Evolutionary conservation across 2,113 vertebrate genomes (phyloP).

Genomic region (Leucopsar rothschildi): DNA sequence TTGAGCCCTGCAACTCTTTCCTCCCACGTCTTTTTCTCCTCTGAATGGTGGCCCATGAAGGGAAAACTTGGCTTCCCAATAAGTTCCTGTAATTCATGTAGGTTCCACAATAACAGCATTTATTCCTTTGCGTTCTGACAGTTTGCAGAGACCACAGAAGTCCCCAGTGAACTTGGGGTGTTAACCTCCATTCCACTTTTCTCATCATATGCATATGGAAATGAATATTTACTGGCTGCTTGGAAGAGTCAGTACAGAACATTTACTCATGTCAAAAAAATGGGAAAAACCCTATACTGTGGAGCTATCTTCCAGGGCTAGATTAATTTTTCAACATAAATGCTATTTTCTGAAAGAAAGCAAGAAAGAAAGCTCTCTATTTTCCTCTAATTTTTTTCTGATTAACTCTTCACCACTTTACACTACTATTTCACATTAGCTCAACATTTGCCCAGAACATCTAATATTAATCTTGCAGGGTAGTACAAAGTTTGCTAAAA

Average conservation of each 20-base stretch:
- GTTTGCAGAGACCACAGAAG: not conserved
- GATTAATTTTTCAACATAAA: conserved; percentile 13
- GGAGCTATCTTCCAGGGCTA: not conserved
- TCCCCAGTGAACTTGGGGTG: not conserved
- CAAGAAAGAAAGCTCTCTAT: not conserved
- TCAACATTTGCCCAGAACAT: not conserved
- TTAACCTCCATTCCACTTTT: conserved; percentile 32
- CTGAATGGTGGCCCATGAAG: not conserved
- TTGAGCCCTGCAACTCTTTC: not conserved
- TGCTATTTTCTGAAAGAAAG: not conserved
- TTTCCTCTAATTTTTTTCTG: not conserved
- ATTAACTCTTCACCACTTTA: not conserved
- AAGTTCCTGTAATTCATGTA: not conserved
- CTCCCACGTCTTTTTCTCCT: conserved; percentile 30
- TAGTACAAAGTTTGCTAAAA: not conserved
- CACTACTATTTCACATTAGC: not conserved
- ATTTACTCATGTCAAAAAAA: not conserved
- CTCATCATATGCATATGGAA: conserved; percentile 1
- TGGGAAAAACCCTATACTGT: not conserved
- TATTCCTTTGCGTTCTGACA: not conserved
- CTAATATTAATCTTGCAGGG: not conserved
- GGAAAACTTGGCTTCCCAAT: not conserved
- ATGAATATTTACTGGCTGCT: conserved; percentile 13
- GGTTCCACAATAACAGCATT: not conserved
- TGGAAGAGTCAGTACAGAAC: not conserved